These are phyloP conservation scores for Drosophila macrospina DNA, from an alignment of 2,888 invertebrate genomes.

Conservation along the genomic window DNA sequence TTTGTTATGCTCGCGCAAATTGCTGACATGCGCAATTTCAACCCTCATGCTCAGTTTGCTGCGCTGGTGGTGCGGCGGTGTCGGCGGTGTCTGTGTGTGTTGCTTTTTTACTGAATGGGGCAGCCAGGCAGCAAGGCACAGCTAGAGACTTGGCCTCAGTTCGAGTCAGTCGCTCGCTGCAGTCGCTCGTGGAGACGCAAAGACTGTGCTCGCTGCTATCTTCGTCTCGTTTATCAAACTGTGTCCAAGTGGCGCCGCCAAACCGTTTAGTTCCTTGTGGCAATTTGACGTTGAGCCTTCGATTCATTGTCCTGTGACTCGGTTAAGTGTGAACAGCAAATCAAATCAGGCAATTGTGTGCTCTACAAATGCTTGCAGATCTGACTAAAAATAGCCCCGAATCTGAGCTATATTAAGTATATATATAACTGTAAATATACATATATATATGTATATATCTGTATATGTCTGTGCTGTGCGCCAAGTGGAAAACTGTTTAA, in stretches of 20 bases:
- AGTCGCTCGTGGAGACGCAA: constrained; percentile 49
- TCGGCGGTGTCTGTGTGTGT: constrained; percentile 12
- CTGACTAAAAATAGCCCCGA: constrained; percentile 62
- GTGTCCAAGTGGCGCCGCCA: constrained; percentile 17
- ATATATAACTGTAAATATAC: neutral
- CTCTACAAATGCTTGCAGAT: constrained; percentile 11
- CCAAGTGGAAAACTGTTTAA: constrained; percentile 67
- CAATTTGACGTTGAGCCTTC: neutral
- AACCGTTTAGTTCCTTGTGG: neutral
- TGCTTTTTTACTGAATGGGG: constrained; percentile 47
- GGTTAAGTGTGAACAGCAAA: constrained; percentile 7
- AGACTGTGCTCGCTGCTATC: constrained; percentile 26
- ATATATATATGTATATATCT: constrained; percentile 22
- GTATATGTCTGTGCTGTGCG: constrained; percentile 33
- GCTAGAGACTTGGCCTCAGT: constrained; percentile 47
- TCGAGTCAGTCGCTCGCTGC: constrained; percentile 70
- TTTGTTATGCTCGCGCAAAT: constrained; percentile 41
- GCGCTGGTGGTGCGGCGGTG: constrained; percentile 26
- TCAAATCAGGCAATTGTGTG: constrained; percentile 19
- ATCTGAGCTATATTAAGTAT: constrained; percentile 39
- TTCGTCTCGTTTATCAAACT: constrained; percentile 4
- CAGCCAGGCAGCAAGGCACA: constrained; percentile 29
- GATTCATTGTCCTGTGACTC: constrained; percentile 2
- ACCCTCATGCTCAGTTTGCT: constrained; percentile 47
- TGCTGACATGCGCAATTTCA: constrained; percentile 81